phyloP scores from a whole-genome alignment of 2,888 invertebrate genomes.

The Platyscelio sp. region DNA sequence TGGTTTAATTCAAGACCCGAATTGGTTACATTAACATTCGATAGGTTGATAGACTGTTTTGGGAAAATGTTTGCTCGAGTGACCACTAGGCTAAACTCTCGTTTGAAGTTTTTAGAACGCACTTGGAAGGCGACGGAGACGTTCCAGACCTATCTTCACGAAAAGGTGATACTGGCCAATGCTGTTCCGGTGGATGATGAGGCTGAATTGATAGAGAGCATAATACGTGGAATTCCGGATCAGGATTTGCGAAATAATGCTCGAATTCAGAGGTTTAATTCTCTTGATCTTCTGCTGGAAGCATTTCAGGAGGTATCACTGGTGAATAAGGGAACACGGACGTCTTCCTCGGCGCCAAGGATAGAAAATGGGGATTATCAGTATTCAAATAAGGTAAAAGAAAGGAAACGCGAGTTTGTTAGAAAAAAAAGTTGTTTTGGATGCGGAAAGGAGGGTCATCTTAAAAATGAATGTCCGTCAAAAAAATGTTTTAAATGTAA shows the following conservation, averaged over 20 bases:
- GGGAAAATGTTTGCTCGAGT: not conserved
- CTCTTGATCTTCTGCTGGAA: conserved; percentile 1
- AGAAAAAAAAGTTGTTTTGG: not conserved
- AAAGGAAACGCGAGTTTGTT: not conserved
- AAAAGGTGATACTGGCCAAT: conserved; percentile 31
- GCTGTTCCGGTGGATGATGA: conserved; percentile 50
- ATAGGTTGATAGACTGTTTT: not conserved
- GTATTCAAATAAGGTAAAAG: not conserved
- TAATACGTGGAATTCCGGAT: conserved; percentile 66
- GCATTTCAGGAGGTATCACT: conserved; percentile 64
- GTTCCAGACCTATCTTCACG: conserved; percentile 16
- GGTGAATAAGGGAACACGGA: not conserved
- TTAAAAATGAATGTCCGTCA: conserved; percentile 1
- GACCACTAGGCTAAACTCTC: not conserved
- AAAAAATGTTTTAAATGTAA: conserved; percentile 24
- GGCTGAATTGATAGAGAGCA: conserved; percentile 45
- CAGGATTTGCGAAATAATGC: conserved; percentile 50
- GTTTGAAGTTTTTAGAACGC: conserved; percentile 17
- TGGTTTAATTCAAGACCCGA: conserved; percentile 22
- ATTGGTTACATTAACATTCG: conserved; percentile 9
- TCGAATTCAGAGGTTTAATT: conserved; percentile 55
- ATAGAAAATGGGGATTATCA: conserved; percentile 5
- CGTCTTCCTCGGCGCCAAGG: conserved; percentile 7
- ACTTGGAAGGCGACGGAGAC: conserved; percentile 13
- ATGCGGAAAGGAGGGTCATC: conserved; percentile 4